Conservation (phyloP, 2,797 vertebrate species). For the Rhinatrema bivittatum region DNA sequence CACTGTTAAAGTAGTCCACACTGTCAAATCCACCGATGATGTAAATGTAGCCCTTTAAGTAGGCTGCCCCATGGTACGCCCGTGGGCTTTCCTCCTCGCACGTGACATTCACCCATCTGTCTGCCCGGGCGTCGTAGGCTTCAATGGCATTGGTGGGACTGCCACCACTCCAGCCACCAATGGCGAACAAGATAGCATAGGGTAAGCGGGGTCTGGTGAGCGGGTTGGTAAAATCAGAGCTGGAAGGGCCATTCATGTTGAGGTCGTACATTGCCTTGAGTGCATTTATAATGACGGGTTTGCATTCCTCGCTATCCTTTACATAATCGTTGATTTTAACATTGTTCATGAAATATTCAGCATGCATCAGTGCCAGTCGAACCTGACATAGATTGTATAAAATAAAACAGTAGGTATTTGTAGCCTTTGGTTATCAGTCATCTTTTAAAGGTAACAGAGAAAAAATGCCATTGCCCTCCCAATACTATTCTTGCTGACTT, state of each 20-base stretch:
- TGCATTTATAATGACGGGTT: slow-evolving; percentile 33
- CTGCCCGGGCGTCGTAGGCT: slow-evolving; percentile 51
- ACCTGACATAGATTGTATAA: slow-evolving; percentile 42
- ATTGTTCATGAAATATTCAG: slow-evolving; percentile 54
- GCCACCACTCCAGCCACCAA: slow-evolving; percentile 64
- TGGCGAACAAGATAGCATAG: slow-evolving; percentile 59
- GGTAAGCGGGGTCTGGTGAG: slow-evolving; percentile 64
- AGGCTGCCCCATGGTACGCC: slow-evolving; percentile 63
- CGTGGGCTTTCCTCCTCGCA: slow-evolving; percentile 47
- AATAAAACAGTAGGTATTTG: not conserved
- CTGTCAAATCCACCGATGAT: slow-evolving; percentile 66
- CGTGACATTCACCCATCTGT: slow-evolving; percentile 60
- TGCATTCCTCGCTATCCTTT: slow-evolving; percentile 47
- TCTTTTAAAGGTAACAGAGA: too few relatives aligned
- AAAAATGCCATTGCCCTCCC: not conserved
- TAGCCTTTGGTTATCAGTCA: too few relatives aligned
- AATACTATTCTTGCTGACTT: too few relatives aligned
- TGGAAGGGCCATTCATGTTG: slow-evolving; percentile 5
- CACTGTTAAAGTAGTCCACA: slow-evolving; percentile 56
- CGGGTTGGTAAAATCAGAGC: slow-evolving; percentile 11
- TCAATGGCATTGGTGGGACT: slow-evolving; percentile 63
- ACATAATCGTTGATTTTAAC: slow-evolving; percentile 56
- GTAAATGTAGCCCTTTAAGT: slow-evolving; percentile 57
- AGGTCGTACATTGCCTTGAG: slow-evolving; percentile 38
- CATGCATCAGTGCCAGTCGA: slow-evolving; percentile 51